A percentile compares a stretch with the other conserved stretches of the same genome.
phyloP scores from a whole-genome alignment of 2,888 invertebrate species.

The Bruchidius siliquastri region DNA sequence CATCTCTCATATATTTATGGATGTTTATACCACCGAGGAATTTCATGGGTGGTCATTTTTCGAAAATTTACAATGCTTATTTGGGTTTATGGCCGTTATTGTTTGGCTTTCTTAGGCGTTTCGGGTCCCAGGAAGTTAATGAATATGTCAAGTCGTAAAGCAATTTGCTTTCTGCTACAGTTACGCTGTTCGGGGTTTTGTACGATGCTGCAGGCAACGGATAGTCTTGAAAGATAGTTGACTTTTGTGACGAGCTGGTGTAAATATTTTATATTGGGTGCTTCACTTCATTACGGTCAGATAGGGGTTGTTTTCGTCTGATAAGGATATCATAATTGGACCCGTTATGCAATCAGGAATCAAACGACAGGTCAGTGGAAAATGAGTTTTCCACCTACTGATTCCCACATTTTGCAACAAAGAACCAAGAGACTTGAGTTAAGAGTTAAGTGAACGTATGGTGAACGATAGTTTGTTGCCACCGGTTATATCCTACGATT shows the following conservation, averaged over 20 bases:
- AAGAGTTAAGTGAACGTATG: too few relatives aligned
- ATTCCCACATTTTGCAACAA: too few relatives aligned
- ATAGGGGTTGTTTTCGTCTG: too few relatives aligned
- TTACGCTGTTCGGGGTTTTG: not conserved
- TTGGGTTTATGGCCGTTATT: conserved; percentile 16
- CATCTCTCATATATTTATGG: conserved; percentile 23
- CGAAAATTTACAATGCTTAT: conserved; percentile 18
- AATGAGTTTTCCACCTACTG: too few relatives aligned
- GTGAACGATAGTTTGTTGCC: too few relatives aligned
- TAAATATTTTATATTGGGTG: not conserved
- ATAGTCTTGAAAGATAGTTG: not conserved
- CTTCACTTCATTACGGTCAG: too few relatives aligned
- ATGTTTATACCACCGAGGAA: conserved; percentile 31
- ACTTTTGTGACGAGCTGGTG: not conserved
- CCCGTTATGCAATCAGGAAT: too few relatives aligned
- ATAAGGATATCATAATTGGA: too few relatives aligned
- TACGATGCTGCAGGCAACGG: not conserved
- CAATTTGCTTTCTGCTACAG: not conserved
- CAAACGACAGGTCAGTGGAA: too few relatives aligned
- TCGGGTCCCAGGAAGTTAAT: conserved; percentile 15
- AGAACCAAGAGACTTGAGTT: too few relatives aligned
- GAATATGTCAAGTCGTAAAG: conserved; percentile 14
- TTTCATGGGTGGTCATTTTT: conserved; percentile 34
- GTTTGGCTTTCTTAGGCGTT: conserved; percentile 11
- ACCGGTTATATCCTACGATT: too few relatives aligned